Evolutionary conservation across 1,140 invertebrate genomes (phyloP).

Genomic region (Araneus ventricosus): DNA sequence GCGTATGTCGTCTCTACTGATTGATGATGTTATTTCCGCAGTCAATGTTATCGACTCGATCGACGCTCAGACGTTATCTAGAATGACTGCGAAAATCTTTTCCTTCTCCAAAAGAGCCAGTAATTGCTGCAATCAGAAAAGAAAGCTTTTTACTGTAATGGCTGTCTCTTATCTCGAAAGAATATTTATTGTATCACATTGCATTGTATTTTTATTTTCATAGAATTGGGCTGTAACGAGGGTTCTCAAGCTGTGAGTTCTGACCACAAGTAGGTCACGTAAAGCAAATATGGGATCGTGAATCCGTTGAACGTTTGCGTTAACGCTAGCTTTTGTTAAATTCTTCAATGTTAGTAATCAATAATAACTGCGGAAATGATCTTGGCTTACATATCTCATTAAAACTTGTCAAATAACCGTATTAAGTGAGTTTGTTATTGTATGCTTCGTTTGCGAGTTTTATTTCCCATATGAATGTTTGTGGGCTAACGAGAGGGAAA

Average conservation of each 20-base stretch:
- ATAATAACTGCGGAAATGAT: too few species aligned
- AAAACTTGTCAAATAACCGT: too few species aligned
- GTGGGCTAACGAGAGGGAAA: too few species aligned
- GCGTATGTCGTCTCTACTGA: neutral
- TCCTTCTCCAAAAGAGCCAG: neutral
- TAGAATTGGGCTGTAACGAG: neutral
- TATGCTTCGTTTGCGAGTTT: too few species aligned
- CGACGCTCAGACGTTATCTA: neutral
- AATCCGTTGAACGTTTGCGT: neutral
- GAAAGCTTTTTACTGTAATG: neutral
- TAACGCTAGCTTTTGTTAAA: neutral
- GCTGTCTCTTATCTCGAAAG: neutral
- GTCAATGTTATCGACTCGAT: neutral
- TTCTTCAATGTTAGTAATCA: neutral
- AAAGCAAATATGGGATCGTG: neutral
- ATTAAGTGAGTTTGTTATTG: too few species aligned
- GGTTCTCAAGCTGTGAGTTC: neutral
- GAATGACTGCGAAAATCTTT: neutral
- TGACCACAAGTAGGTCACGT: neutral
- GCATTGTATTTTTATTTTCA: neutral
- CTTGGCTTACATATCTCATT: too few species aligned
- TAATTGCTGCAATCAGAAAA: neutral
- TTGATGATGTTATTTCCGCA: constrained; percentile 19
- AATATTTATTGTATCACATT: neutral
- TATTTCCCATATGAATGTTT: too few species aligned